Evolutionary conservation across 2,888 invertebrate genomes (phyloP).

Genomic region (Pycnomerus fuliginosus): DNA sequence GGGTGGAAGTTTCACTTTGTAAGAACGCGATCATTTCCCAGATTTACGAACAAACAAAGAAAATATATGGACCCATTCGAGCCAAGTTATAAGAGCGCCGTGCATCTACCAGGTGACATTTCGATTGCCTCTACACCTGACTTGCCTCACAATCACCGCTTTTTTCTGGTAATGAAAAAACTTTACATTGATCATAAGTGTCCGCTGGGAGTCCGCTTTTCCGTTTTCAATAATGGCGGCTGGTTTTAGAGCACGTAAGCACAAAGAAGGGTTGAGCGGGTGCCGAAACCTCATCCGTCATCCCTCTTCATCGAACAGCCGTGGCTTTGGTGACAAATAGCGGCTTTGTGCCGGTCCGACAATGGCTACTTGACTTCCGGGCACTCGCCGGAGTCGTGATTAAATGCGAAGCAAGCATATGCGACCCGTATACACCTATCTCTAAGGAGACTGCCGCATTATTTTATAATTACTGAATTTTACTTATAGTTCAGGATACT

Average conservation of each 20-base stretch:
- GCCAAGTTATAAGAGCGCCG: constrained; percentile 39
- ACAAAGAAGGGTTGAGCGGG: constrained; percentile 30
- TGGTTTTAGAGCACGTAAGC: constrained; percentile 14
- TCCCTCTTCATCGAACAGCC: constrained; percentile 45
- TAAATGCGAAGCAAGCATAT: constrained; percentile 38
- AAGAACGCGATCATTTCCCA: constrained; percentile 46
- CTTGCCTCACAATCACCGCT: constrained; percentile 37
- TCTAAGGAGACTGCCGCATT: too few relatives aligned
- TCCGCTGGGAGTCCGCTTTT: neutral
- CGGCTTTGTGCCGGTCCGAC: constrained; percentile 46
- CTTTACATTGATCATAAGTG: constrained; percentile 1
- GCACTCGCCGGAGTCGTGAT: constrained; percentile 38
- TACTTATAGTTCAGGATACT: too few relatives aligned
- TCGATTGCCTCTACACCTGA: constrained; percentile 48
- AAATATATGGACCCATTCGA: constrained; percentile 45
- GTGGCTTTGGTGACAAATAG: constrained; percentile 49
- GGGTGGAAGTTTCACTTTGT: constrained; percentile 47
- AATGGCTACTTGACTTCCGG: constrained; percentile 48
- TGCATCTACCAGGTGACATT: constrained; percentile 45
- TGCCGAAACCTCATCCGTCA: constrained; percentile 44
- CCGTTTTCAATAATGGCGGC: neutral
- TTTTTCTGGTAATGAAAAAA: constrained; percentile 1
- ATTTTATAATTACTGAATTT: too few relatives aligned
- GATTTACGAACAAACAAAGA: constrained; percentile 46
- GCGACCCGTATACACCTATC: too few relatives aligned